Base-by-base conservation (phyloP, 1,140 invertebrate genomes). In the Drosophila burlai region DNA sequence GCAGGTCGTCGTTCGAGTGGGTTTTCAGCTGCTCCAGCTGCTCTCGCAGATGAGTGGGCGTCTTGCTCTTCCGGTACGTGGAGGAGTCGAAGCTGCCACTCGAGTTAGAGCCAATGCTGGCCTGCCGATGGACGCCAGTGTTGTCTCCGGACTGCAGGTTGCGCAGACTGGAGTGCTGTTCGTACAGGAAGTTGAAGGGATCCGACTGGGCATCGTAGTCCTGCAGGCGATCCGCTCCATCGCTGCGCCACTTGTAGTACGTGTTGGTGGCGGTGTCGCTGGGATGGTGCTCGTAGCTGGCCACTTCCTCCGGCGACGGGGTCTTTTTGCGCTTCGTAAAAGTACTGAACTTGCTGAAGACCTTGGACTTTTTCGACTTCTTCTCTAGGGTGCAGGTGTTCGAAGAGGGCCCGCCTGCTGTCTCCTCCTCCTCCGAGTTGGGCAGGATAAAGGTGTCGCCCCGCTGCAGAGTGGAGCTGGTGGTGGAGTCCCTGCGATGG, bases 291-390 rank as follows among this genome's bases (percentile, higher is more conserved):
- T 92, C 91, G 21, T 87, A 91, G 62, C 76, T 91, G 59, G 82
- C 86, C 58, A 72, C 49, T 18, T 81, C 76, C 63, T 80, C 75
- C 13, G 85, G 83, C 8, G 83, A 77, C 0, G 91, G 91, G 0
- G 85, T 87, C 68, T 92, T 92, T 45, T 91, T 92, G 16, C 91
- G 89, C 62, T 92, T 92, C 6, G 91, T 92, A 24, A 92, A 92
- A 1, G 91, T 92, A 47, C 91, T 91, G 46, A 92, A 92, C 50
- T 92, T 92, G 54, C 89, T 87, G 2, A 92, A 82, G 5, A 92
- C 91, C 67, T 92, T 92, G 11, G 91, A 92, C 46, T 92, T 92
- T 10, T 92, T 92, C 0, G 91, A 91, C 43, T 92, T 92, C 47
- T 92, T 92, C 52, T 92, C 91, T 3, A 91, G 63, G 0, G 91